phyloP scores from a whole-genome alignment of 2,113 vertebrate genomes.

The Triplophysa tibetana region DNA sequence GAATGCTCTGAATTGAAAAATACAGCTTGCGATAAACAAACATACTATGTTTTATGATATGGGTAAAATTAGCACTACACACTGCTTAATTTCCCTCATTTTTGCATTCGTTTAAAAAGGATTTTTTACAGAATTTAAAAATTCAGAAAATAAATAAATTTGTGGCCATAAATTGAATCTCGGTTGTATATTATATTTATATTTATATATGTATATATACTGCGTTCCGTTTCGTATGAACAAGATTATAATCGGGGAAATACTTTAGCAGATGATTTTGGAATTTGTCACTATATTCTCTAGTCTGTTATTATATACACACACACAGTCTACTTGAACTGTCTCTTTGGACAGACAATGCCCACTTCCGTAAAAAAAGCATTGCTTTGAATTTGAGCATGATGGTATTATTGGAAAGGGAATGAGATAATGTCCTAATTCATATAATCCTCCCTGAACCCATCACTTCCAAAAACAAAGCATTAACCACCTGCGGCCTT shows the following conservation, averaged over 20 bases:
- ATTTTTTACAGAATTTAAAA: slow-evolving; percentile 77
- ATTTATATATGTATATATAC: slow-evolving; percentile 56
- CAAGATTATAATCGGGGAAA: slow-evolving; percentile 58
- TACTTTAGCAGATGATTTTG: slow-evolving; percentile 59
- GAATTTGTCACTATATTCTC: slow-evolving; percentile 59
- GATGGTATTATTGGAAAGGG: slow-evolving; percentile 47
- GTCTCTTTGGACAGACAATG: slow-evolving; percentile 68
- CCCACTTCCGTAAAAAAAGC: slow-evolving; percentile 70
- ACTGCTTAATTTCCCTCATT: slow-evolving; percentile 69
- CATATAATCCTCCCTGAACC: slow-evolving; percentile 38
- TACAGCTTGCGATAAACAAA: slow-evolving; percentile 45
- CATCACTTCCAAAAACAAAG: slow-evolving; percentile 34
- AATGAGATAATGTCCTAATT: slow-evolving; percentile 25
- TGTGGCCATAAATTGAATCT: slow-evolving; percentile 73
- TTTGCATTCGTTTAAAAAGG: slow-evolving; percentile 67
- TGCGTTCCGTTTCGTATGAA: slow-evolving; percentile 71
- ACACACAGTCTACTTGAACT: slow-evolving; percentile 61
- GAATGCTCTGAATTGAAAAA: slow-evolving; percentile 67
- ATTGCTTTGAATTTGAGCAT: slow-evolving; percentile 64
- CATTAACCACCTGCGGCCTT: slow-evolving; percentile 11
- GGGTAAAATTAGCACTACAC: slow-evolving; percentile 59
- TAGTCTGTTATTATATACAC: slow-evolving; percentile 65
- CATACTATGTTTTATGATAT: slow-evolving; percentile 53
- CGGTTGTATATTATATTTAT: slow-evolving; percentile 57
- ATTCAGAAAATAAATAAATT: slow-evolving; percentile 83